phyloP scores from a whole-genome alignment of 1,140 invertebrate genomes.

The Laupala kohalensis region DNA sequence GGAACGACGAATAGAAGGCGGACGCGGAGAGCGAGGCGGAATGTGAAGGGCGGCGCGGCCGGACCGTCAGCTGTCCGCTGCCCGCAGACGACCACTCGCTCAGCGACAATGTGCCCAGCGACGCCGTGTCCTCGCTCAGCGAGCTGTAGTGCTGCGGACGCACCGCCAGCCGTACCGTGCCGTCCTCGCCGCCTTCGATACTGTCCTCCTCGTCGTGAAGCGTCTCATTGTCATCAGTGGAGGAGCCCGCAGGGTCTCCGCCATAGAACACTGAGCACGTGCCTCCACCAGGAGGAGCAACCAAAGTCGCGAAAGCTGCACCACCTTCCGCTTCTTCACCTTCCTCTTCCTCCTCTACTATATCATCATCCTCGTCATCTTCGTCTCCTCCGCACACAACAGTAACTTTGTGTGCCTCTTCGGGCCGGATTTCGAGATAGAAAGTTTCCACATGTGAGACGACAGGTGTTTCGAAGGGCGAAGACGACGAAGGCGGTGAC shows the following conservation, averaged over 20 bases:
- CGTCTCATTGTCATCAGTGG: constrained; percentile 27
- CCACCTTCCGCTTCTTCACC: neutral
- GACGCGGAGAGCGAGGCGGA: neutral
- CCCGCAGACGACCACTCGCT: constrained; percentile 9
- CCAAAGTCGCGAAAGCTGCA: neutral
- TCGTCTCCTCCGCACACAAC: constrained; percentile 25
- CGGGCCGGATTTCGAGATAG: constrained; percentile 60
- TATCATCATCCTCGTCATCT: neutral
- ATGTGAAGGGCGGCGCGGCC: constrained; percentile 3
- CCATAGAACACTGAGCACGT: constrained; percentile 21
- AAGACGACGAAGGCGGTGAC: constrained; percentile 53
- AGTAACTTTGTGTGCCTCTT: constrained; percentile 53
- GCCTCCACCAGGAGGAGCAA: neutral
- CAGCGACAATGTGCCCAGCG: constrained; percentile 8
- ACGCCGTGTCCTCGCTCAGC: constrained; percentile 14
- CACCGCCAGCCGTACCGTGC: constrained; percentile 59
- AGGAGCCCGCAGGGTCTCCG: constrained; percentile 10
- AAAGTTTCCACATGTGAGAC: constrained; percentile 75
- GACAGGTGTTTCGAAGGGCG: constrained; percentile 44
- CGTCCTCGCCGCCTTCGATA: constrained; percentile 31
- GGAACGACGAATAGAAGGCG: neutral
- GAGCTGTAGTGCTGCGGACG: constrained; percentile 30
- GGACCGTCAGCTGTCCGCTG: constrained; percentile 2
- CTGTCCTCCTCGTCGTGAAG: constrained; percentile 30
- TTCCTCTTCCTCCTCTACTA: neutral